These are phyloP conservation scores for Diglossa brunneiventris DNA, from an alignment of 2,113 vertebrate species.

Conservation along the genomic window DNA sequence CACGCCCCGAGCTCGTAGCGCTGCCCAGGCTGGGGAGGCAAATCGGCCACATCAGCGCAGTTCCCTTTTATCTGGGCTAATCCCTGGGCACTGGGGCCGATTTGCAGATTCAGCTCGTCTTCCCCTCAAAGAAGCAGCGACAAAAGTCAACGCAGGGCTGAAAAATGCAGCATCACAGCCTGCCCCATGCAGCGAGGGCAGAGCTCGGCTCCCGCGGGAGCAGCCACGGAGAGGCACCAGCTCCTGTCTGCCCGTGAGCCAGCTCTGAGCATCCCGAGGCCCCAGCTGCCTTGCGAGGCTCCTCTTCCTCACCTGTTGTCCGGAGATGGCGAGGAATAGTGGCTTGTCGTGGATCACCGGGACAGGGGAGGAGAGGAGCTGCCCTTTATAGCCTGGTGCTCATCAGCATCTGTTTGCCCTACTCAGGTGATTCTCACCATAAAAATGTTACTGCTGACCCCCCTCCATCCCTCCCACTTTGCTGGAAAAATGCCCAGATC, in stretches of 20 bases:
- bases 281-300: background rate
- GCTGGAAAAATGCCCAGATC: background rate
- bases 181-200: background rate
- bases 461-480: background rate
- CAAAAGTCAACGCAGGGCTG: background rate
- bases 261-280: background rate
- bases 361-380: background rate
- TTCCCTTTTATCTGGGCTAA: slow-evolving; percentile 20
- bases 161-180: background rate
- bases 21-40: background rate
- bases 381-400: slow-evolving; percentile 11
- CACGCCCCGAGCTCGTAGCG: rapidly evolving
- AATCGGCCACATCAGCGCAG: background rate
- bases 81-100: background rate
- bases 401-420: background rate
- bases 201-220: background rate
- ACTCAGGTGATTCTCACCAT: slow-evolving; percentile 23
- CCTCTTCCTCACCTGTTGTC: slow-evolving; percentile 22
- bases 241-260: background rate
- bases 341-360: rapidly evolving
- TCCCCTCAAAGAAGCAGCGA: background rate
- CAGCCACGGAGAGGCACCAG: background rate
- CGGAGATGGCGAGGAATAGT: background rate
- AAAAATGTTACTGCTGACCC: background rate
- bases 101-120: background rate